A percentile compares a stretch with the other conserved stretches of the same genome.
Evolutionary conservation across 1,140 invertebrate genomes (phyloP).

Genomic region (Periplaneta americana): DNA sequence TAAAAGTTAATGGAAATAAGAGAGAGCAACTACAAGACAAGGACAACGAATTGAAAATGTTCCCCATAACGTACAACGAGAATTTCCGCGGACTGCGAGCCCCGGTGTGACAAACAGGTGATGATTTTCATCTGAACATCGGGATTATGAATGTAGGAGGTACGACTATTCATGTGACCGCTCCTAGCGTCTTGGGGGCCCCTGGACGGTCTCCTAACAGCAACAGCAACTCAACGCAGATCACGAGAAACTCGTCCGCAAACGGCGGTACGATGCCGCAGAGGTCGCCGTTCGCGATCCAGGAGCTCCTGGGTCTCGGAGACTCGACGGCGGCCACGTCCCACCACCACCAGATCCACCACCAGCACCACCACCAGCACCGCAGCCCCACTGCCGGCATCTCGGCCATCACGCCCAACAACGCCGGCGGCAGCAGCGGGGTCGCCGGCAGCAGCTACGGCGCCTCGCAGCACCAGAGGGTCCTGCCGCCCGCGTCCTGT

Average conservation of each 20-base stretch:
- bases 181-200: background rate
- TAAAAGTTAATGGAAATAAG: no score
- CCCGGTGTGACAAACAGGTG: no score
- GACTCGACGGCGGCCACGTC: constrained; percentile 34
- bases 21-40: no score
- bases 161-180: background rate
- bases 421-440: constrained; percentile 42
- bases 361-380: constrained; percentile 26
- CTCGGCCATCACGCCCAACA: constrained; percentile 36
- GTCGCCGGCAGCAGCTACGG: constrained; percentile 31
- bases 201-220: background rate
- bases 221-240: background rate
- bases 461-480: background rate
- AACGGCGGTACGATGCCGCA: constrained; percentile 52
- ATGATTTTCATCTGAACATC: no score
- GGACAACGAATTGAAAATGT: background rate
- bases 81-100: background rate
- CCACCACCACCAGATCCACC: constrained; percentile 30
- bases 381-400: constrained; percentile 36
- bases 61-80: background rate
- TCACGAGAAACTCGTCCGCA: background rate
- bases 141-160: background rate
- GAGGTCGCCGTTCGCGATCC: constrained; percentile 85
- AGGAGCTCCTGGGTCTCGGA: constrained; percentile 79
- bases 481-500: constrained; percentile 7